A percentile compares a stretch with the other conserved stretches of the same genome.
Evolutionary conservation across 2,113 vertebrate genomes (phyloP).

Genomic region (Nyctibius bracteatus): DNA sequence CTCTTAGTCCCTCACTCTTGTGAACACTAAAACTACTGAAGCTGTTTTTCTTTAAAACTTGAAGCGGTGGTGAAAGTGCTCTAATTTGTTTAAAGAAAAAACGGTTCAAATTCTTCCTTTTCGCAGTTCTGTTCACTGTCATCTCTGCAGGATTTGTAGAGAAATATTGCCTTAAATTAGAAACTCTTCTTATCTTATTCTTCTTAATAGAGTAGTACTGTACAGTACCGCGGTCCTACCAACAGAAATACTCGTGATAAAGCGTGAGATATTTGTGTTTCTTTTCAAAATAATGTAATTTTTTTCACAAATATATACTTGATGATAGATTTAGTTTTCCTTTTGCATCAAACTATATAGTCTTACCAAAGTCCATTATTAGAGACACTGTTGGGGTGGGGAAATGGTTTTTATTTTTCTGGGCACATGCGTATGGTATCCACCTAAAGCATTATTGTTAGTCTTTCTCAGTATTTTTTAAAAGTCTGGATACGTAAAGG

Average conservation of each 20-base stretch:
- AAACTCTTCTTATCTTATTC: background rate
- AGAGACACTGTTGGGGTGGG: background rate
- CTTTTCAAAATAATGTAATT: background rate
- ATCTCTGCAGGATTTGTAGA: background rate
- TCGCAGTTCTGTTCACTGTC: background rate
- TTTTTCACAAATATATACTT: background rate
- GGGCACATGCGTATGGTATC: rapidly evolving
- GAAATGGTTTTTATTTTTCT: background rate
- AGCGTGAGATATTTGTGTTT: background rate
- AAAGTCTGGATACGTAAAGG: background rate
- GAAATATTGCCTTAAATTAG: background rate
- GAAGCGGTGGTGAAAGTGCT: background rate
- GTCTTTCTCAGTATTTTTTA: background rate
- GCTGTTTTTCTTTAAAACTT: background rate
- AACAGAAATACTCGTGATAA: background rate
- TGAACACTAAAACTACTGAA: background rate
- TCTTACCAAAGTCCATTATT: background rate
- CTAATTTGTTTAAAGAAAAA: background rate
- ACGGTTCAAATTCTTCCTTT: background rate
- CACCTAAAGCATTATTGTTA: background rate
- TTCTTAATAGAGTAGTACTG: background rate
- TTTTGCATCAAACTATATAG: background rate
- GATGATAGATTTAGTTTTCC: background rate
- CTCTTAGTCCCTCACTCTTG: background rate
- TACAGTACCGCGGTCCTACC: background rate